Evolutionary conservation across 1,140 invertebrate genomes (phyloP), one percentile per base, ranked within the genome.

Genomic region (Heliconius eleuchia): DNA sequence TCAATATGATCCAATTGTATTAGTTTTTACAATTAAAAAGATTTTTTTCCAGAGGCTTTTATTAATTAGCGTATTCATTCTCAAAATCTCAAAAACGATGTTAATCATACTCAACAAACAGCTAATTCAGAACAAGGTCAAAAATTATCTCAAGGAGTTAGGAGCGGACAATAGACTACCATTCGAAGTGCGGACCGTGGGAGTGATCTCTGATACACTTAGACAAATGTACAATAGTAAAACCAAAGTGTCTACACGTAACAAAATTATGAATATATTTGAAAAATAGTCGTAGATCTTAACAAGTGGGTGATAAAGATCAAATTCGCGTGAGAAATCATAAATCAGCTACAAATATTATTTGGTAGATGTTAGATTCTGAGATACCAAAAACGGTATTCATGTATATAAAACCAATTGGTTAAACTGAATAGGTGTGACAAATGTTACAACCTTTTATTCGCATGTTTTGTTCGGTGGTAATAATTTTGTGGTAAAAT

Each of bases 111-210:
- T 34, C 76, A 70, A 83, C 82, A 83, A 75, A 82, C 80, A 82
- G 76, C 82, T 86, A 87, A 92, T 89, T 82, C 83, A 85, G 89
- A 92, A 91, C 90, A 91, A 90, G 90, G 90, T 89, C 88, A 90
- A 88, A 84, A 93, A 90, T 87, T 87, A 89, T 93, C 89, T 90
- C 88, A 84, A 87, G 84, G 82, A 87, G 85, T 81, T 82, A 73
- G 82, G 80, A 88, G 83, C 82, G 86, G 85, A 93, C 91, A 92
- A 91, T 91, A 80, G 84, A 79, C 77, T 80, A 84, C 85, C 86
- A 89, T 89, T 89, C 86, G 83, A 79, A 85, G 84, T 57, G 79
- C 82, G 79, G 79, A 89, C 85, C 89, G 91, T 93, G 91, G 88
- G 91, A 93, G 87, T 87, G 86, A 86, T 87, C 85, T 86, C 87